A percentile compares a stretch with the other conserved stretches of the same genome.
Evolutionary conservation across 1,140 invertebrate genomes (phyloP).

Genomic region (Caenorhabditis tropicalis): DNA sequence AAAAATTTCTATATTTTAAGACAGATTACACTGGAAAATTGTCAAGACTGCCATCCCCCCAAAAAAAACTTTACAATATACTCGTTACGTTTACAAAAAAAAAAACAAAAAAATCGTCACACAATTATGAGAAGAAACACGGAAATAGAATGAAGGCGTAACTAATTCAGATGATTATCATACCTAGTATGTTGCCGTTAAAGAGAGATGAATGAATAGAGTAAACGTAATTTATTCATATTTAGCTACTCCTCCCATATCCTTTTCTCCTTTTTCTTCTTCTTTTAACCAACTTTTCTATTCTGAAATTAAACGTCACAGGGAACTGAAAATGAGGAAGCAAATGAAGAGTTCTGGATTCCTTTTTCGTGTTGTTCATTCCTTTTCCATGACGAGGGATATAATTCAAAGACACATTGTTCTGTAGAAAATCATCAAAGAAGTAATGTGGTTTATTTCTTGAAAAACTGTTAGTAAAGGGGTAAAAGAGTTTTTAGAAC

Average conservation of each 20-base stretch:
- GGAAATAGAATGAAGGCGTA: neutral
- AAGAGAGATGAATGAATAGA: neutral
- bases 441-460: neutral
- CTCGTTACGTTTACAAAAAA: too few species aligned
- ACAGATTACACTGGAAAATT: too few species aligned
- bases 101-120: too few species aligned
- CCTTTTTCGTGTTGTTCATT: too few species aligned
- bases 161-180: slow-evolving; percentile 29
- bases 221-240: neutral
- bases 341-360: neutral
- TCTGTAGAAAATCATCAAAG: neutral
- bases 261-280: neutral
- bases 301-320: neutral
- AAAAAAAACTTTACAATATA: too few species aligned
- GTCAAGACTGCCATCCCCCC: too few species aligned
- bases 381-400: neutral
- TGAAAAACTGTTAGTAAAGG: too few species aligned
- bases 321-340: neutral
- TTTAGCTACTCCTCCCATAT: neutral
- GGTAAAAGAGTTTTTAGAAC: too few species aligned
- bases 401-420: neutral
- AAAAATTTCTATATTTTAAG: too few species aligned
- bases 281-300: neutral
- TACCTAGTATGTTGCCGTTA: neutral
- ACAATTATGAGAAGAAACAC: neutral